Base-by-base conservation (phyloP, 2,888 invertebrate genomes). In the Zeuzera pyrina region DNA sequence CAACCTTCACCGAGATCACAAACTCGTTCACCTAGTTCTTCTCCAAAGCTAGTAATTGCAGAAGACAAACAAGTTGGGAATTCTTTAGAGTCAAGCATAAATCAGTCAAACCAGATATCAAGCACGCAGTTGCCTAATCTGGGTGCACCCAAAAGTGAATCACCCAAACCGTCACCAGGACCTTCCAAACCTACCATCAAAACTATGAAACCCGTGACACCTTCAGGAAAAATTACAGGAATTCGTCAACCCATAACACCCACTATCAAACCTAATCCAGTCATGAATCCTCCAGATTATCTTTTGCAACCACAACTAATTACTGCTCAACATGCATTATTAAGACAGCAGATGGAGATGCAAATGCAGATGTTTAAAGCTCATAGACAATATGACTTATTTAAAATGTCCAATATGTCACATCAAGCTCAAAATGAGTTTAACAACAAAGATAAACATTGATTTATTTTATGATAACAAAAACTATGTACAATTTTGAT, bases 11-110 rank as follows among this genome's bases (percentile, higher is more conserved):
- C 83, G 33, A 67, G 79, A 40, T 59, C 72, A 15, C 83, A 78
- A 50, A 79, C 76, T 22, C 67, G 84, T n/a, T 84, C 84, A 12
- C 84, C 84, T 13, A 84, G 84, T 46, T 83, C 81, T 21, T 84
- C 84, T 19, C 84, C 84, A 19, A 84, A 84, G 45, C 56, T 84
- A 39, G 77, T 84, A 1, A 84, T 84, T 46, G 84, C 84, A 33
- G 84, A 84, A 52, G 83, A 83, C 31, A 84, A 83, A 47, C 83
- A 83, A 52, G 50, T 58, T 11, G 57, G 47, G 37, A 64, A 42
- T 44, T 42, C 50, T 38, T 39, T 56, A 30, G 84, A 84, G 33
- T 57, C 57, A 33, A 70, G 50, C 44, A 45, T 67, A 4, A 74
- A 70, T 46, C 83, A 83, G 40, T 70, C 76, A 23, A 78, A 71